A percentile compares a stretch with the other conserved stretches of the same genome.
phyloP scores from a whole-genome alignment of 2,888 invertebrate genomes.

The Dryocosmus kuriphilus region DNA sequence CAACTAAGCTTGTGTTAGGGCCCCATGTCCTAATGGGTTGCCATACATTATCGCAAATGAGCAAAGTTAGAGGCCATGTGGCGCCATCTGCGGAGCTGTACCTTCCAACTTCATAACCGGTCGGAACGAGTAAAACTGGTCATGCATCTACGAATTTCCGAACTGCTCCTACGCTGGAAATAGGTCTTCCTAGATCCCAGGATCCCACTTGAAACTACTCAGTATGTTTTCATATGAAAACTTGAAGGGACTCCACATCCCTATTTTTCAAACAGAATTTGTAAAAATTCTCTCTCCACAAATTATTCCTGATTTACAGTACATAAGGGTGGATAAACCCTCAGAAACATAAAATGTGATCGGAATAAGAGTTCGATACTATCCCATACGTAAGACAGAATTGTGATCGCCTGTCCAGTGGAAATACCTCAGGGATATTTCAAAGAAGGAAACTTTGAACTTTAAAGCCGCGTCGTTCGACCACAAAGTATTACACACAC shows the following conservation, averaged over 20 bases:
- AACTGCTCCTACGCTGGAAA: constrained; percentile 56
- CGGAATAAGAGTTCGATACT: constrained; percentile 29
- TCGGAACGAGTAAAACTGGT: constrained; percentile 63
- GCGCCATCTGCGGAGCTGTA: constrained; percentile 71
- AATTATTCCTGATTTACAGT: background rate
- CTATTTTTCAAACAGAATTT: background rate
- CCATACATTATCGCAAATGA: constrained; percentile 71
- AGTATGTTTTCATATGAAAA: constrained; percentile 24
- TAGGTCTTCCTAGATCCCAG: constrained; percentile 49
- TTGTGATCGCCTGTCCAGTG: background rate
- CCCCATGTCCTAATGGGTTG: constrained; percentile 71
- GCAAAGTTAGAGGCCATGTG: constrained; percentile 74
- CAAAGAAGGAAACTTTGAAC: constrained; percentile 25
- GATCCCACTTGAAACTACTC: constrained; percentile 22
- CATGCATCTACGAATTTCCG: constrained; percentile 66
- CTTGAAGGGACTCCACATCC: background rate
- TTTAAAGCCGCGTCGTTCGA: constrained; percentile 34
- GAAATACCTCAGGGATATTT: constrained; percentile 33
- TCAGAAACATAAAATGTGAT: constrained; percentile 23
- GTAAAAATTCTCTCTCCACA: background rate
- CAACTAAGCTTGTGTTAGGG: constrained; percentile 37
- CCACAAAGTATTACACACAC: constrained; percentile 59
- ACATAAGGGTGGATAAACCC: background rate
- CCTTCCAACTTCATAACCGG: constrained; percentile 73
- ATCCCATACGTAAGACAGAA: constrained; percentile 16